Conservation (phyloP, 2,113 vertebrate species). For the Numenius arquata region DNA sequence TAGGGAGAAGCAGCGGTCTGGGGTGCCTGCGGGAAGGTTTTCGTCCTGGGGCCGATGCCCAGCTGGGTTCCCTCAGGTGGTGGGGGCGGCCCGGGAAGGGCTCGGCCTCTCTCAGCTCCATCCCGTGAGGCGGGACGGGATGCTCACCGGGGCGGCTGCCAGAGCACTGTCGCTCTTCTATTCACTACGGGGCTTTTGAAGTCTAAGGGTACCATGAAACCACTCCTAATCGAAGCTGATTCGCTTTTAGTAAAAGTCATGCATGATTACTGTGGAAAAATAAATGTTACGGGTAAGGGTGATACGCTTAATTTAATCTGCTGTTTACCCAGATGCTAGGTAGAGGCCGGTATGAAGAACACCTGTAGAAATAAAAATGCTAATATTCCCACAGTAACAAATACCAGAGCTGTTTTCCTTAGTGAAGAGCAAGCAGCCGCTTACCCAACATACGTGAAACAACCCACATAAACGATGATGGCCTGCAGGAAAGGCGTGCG, state of each 20-base stretch:
- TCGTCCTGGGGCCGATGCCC: rapidly evolving
- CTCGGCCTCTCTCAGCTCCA: rapidly evolving
- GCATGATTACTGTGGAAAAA: not conserved
- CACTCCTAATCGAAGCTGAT: rapidly evolving
- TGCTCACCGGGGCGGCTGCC: rapidly evolving
- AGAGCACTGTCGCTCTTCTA: rapidly evolving
- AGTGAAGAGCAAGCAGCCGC: not conserved
- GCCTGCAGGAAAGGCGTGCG: not conserved
- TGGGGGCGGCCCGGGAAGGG: too few relatives aligned
- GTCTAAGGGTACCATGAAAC: rapidly evolving
- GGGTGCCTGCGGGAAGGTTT: too few relatives aligned
- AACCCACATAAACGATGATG: rapidly evolving
- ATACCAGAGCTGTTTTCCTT: not conserved
- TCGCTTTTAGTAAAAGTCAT: not conserved
- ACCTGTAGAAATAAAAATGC: not conserved
- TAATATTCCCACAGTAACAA: not conserved
- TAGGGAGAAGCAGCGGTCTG: rapidly evolving
- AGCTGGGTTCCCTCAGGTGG: not conserved
- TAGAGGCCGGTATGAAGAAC: not conserved
- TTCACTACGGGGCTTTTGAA: rapidly evolving
- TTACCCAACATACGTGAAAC: not conserved
- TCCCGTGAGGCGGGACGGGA: rapidly evolving
- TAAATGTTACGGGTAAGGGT: not conserved
- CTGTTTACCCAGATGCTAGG: not conserved
- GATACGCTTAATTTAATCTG: not conserved